A percentile compares a stretch with the other conserved stretches of the same genome.
Evolutionary conservation across 2,888 invertebrate species (phyloP).

Genomic region (Nephrotoma appendiculata): DNA sequence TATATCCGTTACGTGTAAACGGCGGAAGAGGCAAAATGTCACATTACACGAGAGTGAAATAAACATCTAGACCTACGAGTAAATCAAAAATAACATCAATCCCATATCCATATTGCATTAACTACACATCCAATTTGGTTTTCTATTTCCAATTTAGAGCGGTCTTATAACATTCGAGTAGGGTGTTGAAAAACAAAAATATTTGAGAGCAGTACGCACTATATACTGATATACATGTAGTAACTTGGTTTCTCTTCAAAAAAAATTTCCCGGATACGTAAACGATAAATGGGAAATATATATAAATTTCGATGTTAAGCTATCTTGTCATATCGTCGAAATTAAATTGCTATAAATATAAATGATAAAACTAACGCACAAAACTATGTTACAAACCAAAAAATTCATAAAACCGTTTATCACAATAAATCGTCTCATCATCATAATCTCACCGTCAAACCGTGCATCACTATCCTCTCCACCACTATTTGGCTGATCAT

Average conservation of each 20-base stretch:
- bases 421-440: neutral
- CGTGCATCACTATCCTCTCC: neutral
- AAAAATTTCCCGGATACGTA: neutral
- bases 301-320: neutral
- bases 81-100: neutral
- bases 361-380: neutral
- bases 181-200: too few species aligned
- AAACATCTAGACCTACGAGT: neutral
- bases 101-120: neutral
- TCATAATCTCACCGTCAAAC: neutral
- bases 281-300: neutral
- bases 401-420: neutral
- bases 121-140: neutral
- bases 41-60: neutral
- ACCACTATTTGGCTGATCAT: neutral
- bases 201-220: too few species aligned
- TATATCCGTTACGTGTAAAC: too few species aligned
- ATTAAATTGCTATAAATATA: neutral
- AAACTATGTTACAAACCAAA: neutral
- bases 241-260: neutral
- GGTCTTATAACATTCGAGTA: neutral
- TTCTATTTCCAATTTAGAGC: neutral
- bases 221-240: neutral
- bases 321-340: neutral
- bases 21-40: too few species aligned